Conservation (phyloP, 2,113 vertebrate species). For the Columba livia region DNA sequence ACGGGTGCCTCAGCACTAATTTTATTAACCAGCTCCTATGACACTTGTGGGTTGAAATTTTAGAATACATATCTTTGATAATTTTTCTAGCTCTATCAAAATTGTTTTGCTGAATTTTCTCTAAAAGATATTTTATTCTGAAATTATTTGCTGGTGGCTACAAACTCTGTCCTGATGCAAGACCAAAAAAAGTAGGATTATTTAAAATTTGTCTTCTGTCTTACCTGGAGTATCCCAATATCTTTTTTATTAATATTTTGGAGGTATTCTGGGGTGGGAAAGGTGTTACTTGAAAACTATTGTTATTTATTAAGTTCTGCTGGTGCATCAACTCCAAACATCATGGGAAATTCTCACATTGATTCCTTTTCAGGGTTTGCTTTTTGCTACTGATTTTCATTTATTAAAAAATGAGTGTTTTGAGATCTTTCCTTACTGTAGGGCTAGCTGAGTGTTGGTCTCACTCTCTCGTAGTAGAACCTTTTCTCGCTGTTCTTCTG, state of each 20-base stretch:
- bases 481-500: background rate
- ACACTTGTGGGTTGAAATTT: background rate
- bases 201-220: background rate
- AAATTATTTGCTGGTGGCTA: background rate
- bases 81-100: background rate
- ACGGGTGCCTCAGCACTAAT: background rate
- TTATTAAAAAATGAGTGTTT: background rate
- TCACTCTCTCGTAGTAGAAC: background rate
- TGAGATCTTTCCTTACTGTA: background rate
- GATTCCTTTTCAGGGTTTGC: background rate
- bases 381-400: background rate
- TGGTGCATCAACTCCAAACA: background rate
- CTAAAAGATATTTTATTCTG: background rate
- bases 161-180: background rate
- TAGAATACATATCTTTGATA: background rate
- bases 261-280: background rate
- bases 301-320: background rate
- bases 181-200: background rate
- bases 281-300: background rate
- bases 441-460: background rate
- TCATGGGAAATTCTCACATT: background rate
- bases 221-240: background rate
- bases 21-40: background rate
- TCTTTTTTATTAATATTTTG: background rate
- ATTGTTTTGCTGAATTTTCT: background rate